Base-by-base conservation (phyloP, 2,888 invertebrate genomes). In the Heteropelma amictum region DNA sequence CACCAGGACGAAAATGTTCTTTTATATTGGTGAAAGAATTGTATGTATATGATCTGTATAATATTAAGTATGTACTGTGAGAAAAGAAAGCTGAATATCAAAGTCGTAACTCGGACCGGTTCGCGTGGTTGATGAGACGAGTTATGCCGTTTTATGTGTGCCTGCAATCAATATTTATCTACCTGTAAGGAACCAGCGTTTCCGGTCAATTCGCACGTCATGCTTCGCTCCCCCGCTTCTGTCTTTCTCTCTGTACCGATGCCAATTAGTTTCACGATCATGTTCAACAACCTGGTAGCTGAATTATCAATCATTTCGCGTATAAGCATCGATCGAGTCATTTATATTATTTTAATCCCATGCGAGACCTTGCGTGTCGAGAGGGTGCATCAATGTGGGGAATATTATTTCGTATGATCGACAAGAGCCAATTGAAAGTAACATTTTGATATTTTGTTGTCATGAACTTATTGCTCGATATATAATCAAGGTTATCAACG, bases 291-390 rank as follows among this genome's bases (percentile, higher is more conserved):
- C 6, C 51, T n/a, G 49, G 38, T 61, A 60, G 53, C 26, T n/a
- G 65, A 54, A 74, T 75, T 61, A 74, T 77, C 68, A 77, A 74
- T 77, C 68, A 72, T 64, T 70, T 56, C 61, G 45, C 33, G 38
- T 64, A 42, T 23, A 51, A 45, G 14, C 49, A 73, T 73, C 58
- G 68, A 63, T 64, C 42, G 35, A 42, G 58, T 73, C 63, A 64
- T 73, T 73, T 68, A 69, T 64, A 58, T 72, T 65, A 51, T 42
- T 63, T 38, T 4, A 58, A 7, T n/a, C 23, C 21, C 12, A 21
- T 47, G 47, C 19, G 14, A 60, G 19, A 10, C 10, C 8, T 38
- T n/a, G 51, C 12, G 19, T 21, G 51, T 40, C 26, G 23, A 58
- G 30, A n/a, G 35, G 38, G 68, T 53, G 64, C 61, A 68, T 73